Evolutionary conservation across 2,113 vertebrate species (phyloP), one percentile per base, ranked within the genome.

Genomic region (Cheirogaleus medius): DNA sequence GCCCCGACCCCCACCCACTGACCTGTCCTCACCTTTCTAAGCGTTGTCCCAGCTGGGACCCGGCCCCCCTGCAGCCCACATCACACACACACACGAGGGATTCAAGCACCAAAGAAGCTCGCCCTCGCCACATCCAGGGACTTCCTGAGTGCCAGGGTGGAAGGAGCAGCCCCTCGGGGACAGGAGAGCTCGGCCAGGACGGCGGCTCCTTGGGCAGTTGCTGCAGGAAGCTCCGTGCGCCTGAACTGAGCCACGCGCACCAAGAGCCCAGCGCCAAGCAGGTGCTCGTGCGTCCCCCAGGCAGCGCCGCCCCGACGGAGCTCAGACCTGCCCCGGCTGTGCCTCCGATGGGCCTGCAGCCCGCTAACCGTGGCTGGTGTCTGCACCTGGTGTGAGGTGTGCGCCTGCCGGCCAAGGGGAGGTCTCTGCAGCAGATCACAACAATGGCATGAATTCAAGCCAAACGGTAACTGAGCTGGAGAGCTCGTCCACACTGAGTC

Each of bases 181-280:
- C 9, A 42, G 52, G 13, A 15, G 14, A 1, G 60, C 9, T 12
- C 9, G 12, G 0, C 78, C 8, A n/a, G 60, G 27, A 27, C 60
- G 8, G 8, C 0, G 37, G 56, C 52, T 78, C n/a, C 58, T 52
- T 1, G 17, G 58, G 54, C 7, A 52, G 82, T 4, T 0, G 73
- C 23, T 56, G 1, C 0, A 5, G 13, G 21, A 17, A 20, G 39
- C 58, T 66, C 15, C 52, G 29, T 83, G 34, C 17, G 6, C 54
- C 18, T 8, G 42, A 32, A 6, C 20, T 1, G 7, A 7, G 5
- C n/a, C 25, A 52, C 12, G 1, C 15, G 0, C 8, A 29, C 1
- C 8, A 32, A 27, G 39, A 6, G n/a, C 47, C 1, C 17, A 47
- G 27, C 4, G 1, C 29, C 66, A 25, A 4, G 11, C 3, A 18